Conservation (phyloP, 2,113 vertebrate species). For the Coracopsis vasa region DNA sequence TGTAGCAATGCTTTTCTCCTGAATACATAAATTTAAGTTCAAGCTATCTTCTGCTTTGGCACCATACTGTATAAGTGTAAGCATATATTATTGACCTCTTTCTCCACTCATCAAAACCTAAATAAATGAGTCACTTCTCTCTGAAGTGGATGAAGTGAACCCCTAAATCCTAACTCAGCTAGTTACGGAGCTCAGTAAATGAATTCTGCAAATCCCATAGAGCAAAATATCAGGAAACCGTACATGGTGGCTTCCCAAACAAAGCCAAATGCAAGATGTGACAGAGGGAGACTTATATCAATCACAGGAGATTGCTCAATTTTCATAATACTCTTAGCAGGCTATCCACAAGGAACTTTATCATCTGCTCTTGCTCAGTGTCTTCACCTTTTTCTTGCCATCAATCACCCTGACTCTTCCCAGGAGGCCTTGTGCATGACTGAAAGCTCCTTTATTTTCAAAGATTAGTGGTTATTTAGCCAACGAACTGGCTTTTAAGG, state of each 20-base stretch:
- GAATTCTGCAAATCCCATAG: background rate
- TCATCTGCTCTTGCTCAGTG: background rate
- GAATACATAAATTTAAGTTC: constrained; percentile 59
- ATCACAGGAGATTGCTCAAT: background rate
- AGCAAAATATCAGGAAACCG: background rate
- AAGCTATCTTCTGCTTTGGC: constrained; percentile 24
- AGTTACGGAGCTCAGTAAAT: background rate
- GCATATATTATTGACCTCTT: constrained; percentile 37
- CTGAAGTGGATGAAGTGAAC: background rate
- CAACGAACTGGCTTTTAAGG: background rate
- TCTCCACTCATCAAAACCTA: background rate
- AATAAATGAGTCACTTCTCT: background rate
- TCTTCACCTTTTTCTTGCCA: background rate
- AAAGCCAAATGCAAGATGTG: background rate
- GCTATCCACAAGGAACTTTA: background rate
- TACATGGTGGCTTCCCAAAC: background rate
- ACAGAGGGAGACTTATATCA: background rate
- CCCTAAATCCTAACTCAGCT: background rate
- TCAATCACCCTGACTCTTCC: background rate
- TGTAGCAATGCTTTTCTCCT: constrained; percentile 55
- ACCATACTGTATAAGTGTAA: constrained; percentile 5
- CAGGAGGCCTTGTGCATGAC: background rate
- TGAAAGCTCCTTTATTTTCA: background rate
- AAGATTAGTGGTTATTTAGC: background rate
- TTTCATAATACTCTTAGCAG: background rate